These are phyloP conservation scores for Mystacornis crossleyi DNA, from an alignment of 2,113 vertebrate genomes.

Conservation along the genomic window DNA sequence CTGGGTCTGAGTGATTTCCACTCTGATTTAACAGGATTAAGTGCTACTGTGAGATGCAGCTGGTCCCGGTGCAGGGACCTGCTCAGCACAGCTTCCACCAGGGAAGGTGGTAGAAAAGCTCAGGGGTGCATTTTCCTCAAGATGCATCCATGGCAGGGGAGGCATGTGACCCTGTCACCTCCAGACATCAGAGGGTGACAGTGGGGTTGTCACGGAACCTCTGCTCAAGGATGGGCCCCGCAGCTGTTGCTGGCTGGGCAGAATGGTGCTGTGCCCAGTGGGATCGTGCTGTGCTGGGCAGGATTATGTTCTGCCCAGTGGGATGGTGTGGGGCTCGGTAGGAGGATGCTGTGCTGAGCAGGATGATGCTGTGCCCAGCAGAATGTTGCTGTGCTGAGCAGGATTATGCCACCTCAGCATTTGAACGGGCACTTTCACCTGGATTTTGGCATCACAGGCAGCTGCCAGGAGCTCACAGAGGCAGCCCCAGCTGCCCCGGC, in stretches of 20 bases:
- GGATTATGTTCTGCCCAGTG: background rate
- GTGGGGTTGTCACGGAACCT: background rate
- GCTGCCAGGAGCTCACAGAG: fast-evolving
- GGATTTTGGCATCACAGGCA: background rate
- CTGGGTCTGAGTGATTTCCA: background rate
- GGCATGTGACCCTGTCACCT: background rate
- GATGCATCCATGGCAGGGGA: fast-evolving
- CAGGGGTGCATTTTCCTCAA: fast-evolving
- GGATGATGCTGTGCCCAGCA: too few relatives aligned
- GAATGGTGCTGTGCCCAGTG: background rate
- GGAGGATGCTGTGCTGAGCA: too few relatives aligned
- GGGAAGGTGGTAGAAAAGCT: fast-evolving
- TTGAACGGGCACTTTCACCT: too few relatives aligned
- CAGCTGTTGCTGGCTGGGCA: background rate
- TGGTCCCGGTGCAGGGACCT: fast-evolving
- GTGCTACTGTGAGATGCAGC: background rate
- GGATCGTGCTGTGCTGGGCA: background rate
- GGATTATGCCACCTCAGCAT: background rate
- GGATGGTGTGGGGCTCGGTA: background rate
- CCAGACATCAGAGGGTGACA: fast-evolving
- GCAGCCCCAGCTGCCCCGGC: fast-evolving
- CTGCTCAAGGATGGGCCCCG: background rate
- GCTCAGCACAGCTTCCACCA: background rate
- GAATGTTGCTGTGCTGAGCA: background rate
- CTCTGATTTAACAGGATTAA: background rate